Evolutionary conservation across 2,888 invertebrate genomes (phyloP).

Genomic region (Trachelus troglodyta): DNA sequence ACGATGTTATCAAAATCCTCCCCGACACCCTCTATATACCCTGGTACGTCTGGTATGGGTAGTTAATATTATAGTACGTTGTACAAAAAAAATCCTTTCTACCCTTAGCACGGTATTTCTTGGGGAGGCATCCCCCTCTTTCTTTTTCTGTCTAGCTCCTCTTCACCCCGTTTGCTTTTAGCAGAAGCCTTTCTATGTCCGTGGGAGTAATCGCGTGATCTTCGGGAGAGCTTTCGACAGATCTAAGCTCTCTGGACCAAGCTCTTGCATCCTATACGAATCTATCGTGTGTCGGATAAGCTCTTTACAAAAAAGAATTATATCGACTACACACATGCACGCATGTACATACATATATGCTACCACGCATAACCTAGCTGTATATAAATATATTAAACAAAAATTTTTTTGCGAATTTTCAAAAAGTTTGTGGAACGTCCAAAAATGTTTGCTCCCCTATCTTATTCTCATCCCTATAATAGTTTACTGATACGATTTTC

Average conservation of each 20-base stretch:
- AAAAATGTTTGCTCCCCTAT: not conserved
- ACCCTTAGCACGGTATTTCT: no score
- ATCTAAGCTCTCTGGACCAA: conserved; percentile 13
- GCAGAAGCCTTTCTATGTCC: conserved; percentile 56
- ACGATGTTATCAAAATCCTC: no score
- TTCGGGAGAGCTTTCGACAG: conserved; percentile 40
- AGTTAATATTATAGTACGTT: no score
- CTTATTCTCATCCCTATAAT: not conserved
- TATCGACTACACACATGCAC: no score
- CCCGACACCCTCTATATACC: no score
- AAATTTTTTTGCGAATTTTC: no score
- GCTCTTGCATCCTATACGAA: conserved; percentile 21
- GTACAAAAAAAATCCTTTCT: no score
- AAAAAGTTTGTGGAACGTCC: not conserved
- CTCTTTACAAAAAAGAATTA: conserved; percentile 15
- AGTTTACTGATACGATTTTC: not conserved
- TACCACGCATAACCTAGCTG: no score
- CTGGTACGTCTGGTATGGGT: no score
- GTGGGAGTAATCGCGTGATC: conserved; percentile 55
- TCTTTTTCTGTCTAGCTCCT: conserved; percentile 16
- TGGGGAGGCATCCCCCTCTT: conserved; percentile 9
- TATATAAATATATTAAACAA: no score
- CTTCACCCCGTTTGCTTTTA: conserved; percentile 40
- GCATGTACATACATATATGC: no score
- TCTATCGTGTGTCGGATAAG: conserved; percentile 33